Percentiles rank a stretch among this genome's conserved stretches.
Evolutionary conservation across 2,113 vertebrate genomes (phyloP).

Genomic region (Takifugu bimaculatus): DNA sequence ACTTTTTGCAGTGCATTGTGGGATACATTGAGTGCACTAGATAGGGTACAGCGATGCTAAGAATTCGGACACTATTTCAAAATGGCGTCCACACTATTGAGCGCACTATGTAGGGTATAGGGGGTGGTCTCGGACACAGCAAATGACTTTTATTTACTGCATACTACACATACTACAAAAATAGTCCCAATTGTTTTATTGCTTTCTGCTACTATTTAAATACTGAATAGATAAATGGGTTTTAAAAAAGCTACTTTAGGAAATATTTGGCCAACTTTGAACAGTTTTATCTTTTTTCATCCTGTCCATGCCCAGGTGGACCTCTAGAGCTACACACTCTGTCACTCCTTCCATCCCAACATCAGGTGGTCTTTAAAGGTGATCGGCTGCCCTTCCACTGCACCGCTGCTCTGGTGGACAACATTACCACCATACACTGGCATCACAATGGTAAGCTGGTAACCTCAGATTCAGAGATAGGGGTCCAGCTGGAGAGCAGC

Average conservation of each 20-base stretch:
- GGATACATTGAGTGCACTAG: too few species aligned
- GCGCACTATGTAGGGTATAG: too few species aligned
- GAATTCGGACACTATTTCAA: too few species aligned
- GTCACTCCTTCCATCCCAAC: conserved; percentile 89
- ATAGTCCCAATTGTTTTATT: conserved; percentile 14
- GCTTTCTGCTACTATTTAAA: conserved; percentile 8
- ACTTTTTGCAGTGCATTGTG: too few species aligned
- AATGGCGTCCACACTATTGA: too few species aligned
- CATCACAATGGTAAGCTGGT: conserved; percentile 83
- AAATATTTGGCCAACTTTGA: background rate
- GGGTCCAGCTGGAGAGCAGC: conserved; percentile 83
- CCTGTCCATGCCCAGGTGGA: conserved; percentile 74
- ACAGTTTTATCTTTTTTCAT: conserved; percentile 17
- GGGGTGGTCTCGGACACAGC: too few species aligned
- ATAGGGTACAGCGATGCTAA: too few species aligned
- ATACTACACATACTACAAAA: too few species aligned
- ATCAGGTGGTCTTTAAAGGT: conserved; percentile 94
- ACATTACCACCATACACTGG: conserved; percentile 86
- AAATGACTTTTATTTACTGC: too few species aligned
- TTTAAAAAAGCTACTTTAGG: conserved; percentile 9
- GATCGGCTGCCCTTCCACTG: conserved; percentile 96
- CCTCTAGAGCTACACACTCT: conserved; percentile 90
- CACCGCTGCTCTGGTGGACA: conserved; percentile 87
- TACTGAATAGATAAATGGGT: background rate
- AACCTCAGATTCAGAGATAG: conserved; percentile 75